Percentiles rank a stretch among this genome's conserved stretches.
phyloP scores from a whole-genome alignment of 2,888 invertebrate species.

The Serripes groenlandicus region DNA sequence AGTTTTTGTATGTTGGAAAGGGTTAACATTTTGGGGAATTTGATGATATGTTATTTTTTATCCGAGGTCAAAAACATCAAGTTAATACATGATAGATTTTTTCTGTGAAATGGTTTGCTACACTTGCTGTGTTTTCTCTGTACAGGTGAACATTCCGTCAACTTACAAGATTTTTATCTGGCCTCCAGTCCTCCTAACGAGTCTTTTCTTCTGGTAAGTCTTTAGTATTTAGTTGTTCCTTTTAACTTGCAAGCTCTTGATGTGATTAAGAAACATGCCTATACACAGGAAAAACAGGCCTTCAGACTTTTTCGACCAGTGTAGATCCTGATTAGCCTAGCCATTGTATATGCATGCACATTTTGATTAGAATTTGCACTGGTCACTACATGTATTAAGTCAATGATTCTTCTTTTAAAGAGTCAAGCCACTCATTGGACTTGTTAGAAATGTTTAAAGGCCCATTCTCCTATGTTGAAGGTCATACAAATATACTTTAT shows the following conservation, averaged over 20 bases:
- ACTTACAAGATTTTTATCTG: conserved; percentile 94
- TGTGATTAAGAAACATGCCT: neutral
- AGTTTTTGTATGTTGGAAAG: neutral
- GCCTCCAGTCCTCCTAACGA: conserved; percentile 92
- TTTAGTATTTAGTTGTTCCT: neutral
- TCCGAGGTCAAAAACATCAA: neutral
- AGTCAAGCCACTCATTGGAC: no score
- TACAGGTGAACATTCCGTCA: conserved; percentile 57
- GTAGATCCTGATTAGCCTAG: no score
- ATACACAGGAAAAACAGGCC: neutral
- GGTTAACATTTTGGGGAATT: neutral
- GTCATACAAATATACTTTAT: no score
- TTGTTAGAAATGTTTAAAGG: no score
- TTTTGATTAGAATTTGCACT: no score
- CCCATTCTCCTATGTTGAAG: no score
- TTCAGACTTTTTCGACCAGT: no score
- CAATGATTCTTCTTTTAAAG: no score
- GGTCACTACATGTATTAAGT: no score
- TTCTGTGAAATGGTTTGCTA: neutral
- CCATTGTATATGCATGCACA: no score
- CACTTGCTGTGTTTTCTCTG: no score
- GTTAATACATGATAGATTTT: neutral
- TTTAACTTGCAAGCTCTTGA: neutral
- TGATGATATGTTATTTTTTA: neutral
- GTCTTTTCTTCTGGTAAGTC: conserved; percentile 83